Evolutionary conservation across 2,113 vertebrate species (phyloP).

Genomic region (Chionis minor): DNA sequence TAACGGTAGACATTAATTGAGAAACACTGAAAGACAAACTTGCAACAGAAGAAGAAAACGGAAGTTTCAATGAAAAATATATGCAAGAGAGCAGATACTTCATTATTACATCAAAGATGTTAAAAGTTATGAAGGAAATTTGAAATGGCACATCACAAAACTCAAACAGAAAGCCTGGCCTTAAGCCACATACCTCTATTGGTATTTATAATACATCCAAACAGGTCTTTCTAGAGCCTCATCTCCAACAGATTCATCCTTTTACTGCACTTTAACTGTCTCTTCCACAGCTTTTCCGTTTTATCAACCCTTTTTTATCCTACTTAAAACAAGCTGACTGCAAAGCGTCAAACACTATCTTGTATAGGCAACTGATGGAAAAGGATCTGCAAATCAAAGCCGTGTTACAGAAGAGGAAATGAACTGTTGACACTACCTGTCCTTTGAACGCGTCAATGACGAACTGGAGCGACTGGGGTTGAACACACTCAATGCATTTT

Average conservation of each 20-base stretch:
- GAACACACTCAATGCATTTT: constrained; percentile 96
- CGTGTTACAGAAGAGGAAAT: neutral
- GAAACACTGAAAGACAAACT: neutral
- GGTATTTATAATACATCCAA: neutral
- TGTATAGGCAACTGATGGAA: neutral
- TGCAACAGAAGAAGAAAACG: neutral
- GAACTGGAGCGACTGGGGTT: constrained; percentile 93
- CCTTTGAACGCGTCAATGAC: constrained; percentile 96
- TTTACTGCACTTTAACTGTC: neutral
- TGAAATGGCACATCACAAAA: neutral
- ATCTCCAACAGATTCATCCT: neutral
- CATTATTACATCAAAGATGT: neutral
- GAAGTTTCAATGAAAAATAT: neutral
- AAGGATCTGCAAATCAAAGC: neutral
- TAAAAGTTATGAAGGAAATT: neutral
- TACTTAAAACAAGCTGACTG: neutral
- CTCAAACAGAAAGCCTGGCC: neutral
- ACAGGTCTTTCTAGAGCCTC: neutral
- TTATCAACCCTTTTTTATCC: neutral
- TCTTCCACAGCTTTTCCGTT: neutral
- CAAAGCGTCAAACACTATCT: neutral
- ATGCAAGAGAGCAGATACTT: neutral
- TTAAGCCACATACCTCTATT: neutral
- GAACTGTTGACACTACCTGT: constrained; percentile 77
- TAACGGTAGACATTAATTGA: neutral